Base-by-base conservation (phyloP, 92 coral and sea anemone genomes). In the Porites lobata region DNA sequence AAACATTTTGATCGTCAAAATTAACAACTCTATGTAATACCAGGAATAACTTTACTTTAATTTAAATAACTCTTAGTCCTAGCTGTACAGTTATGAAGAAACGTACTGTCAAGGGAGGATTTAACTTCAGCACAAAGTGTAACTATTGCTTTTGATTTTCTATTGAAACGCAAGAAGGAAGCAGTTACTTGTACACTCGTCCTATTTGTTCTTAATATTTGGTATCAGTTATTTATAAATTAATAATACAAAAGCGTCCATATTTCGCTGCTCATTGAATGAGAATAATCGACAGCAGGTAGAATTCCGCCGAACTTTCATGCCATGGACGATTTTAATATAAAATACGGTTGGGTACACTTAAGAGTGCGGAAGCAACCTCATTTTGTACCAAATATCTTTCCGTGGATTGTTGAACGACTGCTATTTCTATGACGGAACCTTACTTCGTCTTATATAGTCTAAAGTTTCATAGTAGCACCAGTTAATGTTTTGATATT, bases 221-320 rank as follows among this genome's bases (percentile, higher is more conserved):
- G n/a, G 29, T 8, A 8, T 68, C 12, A 57, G 77, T 69, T 68
- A 77, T 38, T 69, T 4, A 26, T 22, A 26, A 11, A 19, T 81
- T 9, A 81, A 81, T 81, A 54, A 69, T 81, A 11, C 69, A 81
- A 19, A 14, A 69, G 86, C 77, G 86, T 81, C 86, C 2, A 65
- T 32, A 15, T 53, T 81, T 81, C 22, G 29, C 7, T 9, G 9
- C 32, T 52, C 9, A 6, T 20, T n/a, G n/a, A 10, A 21, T 5
- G 20, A 3, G 18, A 18, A 53, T 54, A 69, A 69, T 69, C 76
- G 2, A 32, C 29, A 69, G 56, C 68, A 81, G 77, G 77, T 81
- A 81, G 18, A 9, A 81, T 29, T 17, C 77, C 86, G n/a, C 56
- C 32, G 26, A 3, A 67, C 56, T 69, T 52, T 20, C 43, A 21